Percentiles rank a stretch among this genome's conserved stretches.
phyloP scores from a whole-genome alignment of 2,888 invertebrate genomes.

The Drosophila lutescens region DNA sequence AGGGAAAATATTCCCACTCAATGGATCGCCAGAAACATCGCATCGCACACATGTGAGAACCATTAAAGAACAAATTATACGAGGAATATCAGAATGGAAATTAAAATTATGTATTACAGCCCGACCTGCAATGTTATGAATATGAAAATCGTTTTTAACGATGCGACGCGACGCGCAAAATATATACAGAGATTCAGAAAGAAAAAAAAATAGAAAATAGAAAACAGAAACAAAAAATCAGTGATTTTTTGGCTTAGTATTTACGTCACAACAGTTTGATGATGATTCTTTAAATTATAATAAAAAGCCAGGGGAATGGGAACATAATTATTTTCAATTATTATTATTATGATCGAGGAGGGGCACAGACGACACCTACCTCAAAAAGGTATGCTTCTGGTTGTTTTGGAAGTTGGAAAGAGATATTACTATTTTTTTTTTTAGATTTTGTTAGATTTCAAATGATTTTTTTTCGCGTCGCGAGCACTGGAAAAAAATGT shows the following conservation, averaged over 20 bases:
- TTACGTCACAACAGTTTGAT: constrained; percentile 76
- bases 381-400: constrained; percentile 10
- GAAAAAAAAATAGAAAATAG: not conserved
- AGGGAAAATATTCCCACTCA: constrained; percentile 20
- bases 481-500: constrained; percentile 44
- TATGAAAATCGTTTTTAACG: constrained; percentile 70
- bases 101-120: constrained; percentile 40
- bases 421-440: not conserved
- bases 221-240: constrained; percentile 1
- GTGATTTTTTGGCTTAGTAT: constrained; percentile 41
- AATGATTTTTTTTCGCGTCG: constrained; percentile 11
- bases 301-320: constrained; percentile 38
- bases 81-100: constrained; percentile 22
- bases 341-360: constrained; percentile 20
- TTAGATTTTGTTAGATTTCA: constrained; percentile 4
- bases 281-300: constrained; percentile 74
- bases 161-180: constrained; percentile 59
- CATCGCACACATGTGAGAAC: constrained; percentile 53
- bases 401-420: not conserved
- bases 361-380: constrained; percentile 26
- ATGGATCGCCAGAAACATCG: constrained; percentile 16
- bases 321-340: too few relatives aligned
- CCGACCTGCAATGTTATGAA: constrained; percentile 51
- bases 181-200: constrained; percentile 20
- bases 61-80: constrained; percentile 48